Conservation (phyloP, 2,888 invertebrate species). For the Malthinus seriepunctatus region DNA sequence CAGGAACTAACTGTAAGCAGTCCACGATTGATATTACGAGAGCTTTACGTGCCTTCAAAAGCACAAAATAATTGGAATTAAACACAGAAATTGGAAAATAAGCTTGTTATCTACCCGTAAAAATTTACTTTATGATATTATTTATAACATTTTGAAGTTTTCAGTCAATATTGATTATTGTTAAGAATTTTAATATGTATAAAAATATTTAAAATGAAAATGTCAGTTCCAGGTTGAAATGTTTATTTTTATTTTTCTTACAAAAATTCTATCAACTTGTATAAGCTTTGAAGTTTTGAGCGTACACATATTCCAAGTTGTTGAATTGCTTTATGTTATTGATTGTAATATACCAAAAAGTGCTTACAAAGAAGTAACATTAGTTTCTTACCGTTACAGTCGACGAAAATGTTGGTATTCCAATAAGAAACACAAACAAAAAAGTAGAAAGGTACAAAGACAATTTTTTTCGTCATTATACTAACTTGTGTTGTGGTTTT, state of each 20-base stretch:
- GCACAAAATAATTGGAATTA: too few species aligned
- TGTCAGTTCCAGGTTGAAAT: slow-evolving; percentile 3
- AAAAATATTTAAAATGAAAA: slow-evolving; percentile 10
- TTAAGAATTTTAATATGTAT: slow-evolving; percentile 5
- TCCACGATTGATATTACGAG: too few species aligned
- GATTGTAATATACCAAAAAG: slow-evolving; percentile 16
- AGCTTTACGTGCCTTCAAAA: too few species aligned
- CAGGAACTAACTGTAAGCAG: too few species aligned
- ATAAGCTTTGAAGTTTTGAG: slow-evolving; percentile 15
- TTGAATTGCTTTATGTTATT: slow-evolving; percentile 22
- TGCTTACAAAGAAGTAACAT: slow-evolving; percentile 19
- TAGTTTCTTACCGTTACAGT: slow-evolving; percentile 29
- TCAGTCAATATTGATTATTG: neutral
- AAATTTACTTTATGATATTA: too few species aligned
- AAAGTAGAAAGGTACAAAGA: slow-evolving; percentile 19
- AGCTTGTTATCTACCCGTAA: too few species aligned
- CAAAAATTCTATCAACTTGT: slow-evolving; percentile 16
- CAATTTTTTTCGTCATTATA: slow-evolving; percentile 23
- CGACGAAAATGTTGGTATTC: slow-evolving; percentile 23
- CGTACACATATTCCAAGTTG: slow-evolving; percentile 7
- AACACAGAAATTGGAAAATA: too few species aligned
- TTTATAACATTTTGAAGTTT: too few species aligned
- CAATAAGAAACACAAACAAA: slow-evolving; percentile 19
- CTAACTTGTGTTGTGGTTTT: slow-evolving; percentile 17
- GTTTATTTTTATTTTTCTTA: slow-evolving; percentile 6